These are phyloP conservation scores for Ifrita kowaldi DNA, from an alignment of 2,113 vertebrate species.

Conservation along the genomic window DNA sequence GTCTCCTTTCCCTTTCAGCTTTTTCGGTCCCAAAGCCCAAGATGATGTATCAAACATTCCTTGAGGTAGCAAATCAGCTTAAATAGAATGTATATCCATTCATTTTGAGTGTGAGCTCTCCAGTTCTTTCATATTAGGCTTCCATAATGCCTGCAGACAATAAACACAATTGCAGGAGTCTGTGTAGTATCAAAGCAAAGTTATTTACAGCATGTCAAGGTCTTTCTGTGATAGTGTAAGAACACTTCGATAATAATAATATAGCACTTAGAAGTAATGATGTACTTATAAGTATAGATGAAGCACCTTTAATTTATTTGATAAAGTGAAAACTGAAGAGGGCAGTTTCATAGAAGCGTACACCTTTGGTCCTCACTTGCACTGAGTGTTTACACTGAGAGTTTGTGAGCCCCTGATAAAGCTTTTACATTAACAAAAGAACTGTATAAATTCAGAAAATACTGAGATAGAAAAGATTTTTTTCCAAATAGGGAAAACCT, in stretches of 20 bases:
- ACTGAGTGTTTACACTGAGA: conserved; percentile 63
- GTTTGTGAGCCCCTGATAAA: not conserved
- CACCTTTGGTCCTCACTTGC: conserved; percentile 63
- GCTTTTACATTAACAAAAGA: conserved; percentile 64
- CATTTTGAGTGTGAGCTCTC: conserved; percentile 67
- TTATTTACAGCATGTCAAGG: conserved; percentile 70
- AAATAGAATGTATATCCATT: conserved; percentile 67
- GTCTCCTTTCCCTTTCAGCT: conserved; percentile 19
- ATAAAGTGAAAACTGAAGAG: conserved; percentile 76
- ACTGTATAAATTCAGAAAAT: conserved; percentile 36
- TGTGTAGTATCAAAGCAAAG: conserved; percentile 46
- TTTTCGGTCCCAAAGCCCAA: conserved; percentile 35
- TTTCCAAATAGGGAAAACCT: conserved; percentile 39
- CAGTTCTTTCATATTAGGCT: conserved; percentile 40
- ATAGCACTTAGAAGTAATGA: conserved; percentile 65
- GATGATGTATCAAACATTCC: conserved; percentile 50
- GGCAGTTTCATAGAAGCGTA: conserved; percentile 60
- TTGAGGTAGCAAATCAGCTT: conserved; percentile 50
- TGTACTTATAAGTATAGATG: conserved; percentile 55
- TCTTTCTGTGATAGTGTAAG: conserved; percentile 51
- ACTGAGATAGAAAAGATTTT: conserved; percentile 30
- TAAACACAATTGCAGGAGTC: conserved; percentile 32
- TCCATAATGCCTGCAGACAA: conserved; percentile 61
- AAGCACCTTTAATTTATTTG: conserved; percentile 64
- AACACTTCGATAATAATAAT: conserved; percentile 58